Evolutionary conservation across 2,888 invertebrate species (phyloP), one percentile per base, ranked within the genome.

Genomic region (Tenthredo distinguenda): DNA sequence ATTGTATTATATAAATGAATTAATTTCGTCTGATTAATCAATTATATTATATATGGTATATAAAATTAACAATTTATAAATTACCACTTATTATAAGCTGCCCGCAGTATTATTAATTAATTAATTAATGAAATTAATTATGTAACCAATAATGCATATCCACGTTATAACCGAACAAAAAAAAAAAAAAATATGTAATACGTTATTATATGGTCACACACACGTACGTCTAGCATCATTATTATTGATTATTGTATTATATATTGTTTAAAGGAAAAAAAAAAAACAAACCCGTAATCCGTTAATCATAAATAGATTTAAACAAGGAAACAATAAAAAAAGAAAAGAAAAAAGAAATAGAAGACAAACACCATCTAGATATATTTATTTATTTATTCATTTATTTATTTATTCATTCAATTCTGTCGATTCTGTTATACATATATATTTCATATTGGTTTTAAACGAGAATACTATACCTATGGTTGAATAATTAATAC

Each of bases 21-120:
- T 55, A 55, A 55, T 55, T 55, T 55, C n/a, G 55, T 18, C 55
- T 55, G 6, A 55, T 55, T 55, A 7, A 55, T n/a, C n/a, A n/a
- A 55, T 55, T 55, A 55, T 50, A 47, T 47, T 47, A 47, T 50
- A 26, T 26, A 62, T 21, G 62, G 43, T 43, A 43, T 26, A 62
- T 26, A 62, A 26, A 9, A 58, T 58, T 55, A 55, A n/a, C 55
- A 55, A 21, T 9, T 21, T 58, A 58, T 58, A 58, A 21, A 58
- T 58, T n/a, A 18, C 7, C 40, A 18, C 37, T 71, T 18, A 71
- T 34, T 71, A 71, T 55, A 55, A 77, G 77, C 77, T 77, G 50
- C 50, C 68, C 68, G 68, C 77, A 77, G 77, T 77, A 77, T 77
- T 77, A 77, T 77, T 77, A 77, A 77, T 55, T 77, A 50, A 50